A percentile compares a stretch with the other conserved stretches of the same genome.
These are phyloP conservation scores for Crenuchus spilurus DNA, from an alignment of 2,797 vertebrate species.

Conservation along the genomic window DNA sequence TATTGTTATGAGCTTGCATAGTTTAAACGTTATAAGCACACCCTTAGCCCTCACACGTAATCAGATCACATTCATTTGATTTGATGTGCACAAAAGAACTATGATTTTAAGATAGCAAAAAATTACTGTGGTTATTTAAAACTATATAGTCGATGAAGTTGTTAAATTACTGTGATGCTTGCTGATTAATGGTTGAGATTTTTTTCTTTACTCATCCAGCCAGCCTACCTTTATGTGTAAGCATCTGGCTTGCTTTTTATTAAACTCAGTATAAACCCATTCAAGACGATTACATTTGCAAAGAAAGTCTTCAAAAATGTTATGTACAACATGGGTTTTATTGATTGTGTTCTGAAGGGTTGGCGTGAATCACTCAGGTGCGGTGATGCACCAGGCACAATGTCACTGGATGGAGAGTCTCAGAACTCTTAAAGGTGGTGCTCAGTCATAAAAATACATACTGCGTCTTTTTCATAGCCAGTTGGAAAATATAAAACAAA, in stretches of 20 bases:
- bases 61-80: too few species aligned
- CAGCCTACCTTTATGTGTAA: not conserved
- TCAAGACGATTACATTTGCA: slow-evolving; percentile 20
- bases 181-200: not conserved
- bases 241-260: not conserved
- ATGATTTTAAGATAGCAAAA: not conserved
- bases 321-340: slow-evolving; percentile 59
- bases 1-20: too few species aligned
- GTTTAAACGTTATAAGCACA: too few species aligned
- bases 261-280: not conserved
- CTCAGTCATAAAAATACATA: slow-evolving; percentile 66
- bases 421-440: slow-evolving; percentile 65
- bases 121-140: not conserved
- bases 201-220: not conserved
- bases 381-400: slow-evolving; percentile 62
- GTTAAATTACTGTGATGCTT: not conserved
- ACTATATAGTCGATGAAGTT: not conserved
- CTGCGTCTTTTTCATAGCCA: slow-evolving; percentile 60
- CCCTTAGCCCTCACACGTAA: too few species aligned
- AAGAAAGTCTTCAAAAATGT: slow-evolving; percentile 50
- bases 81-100: not conserved
- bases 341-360: slow-evolving; percentile 58
- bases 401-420: slow-evolving; percentile 59
- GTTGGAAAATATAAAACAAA: slow-evolving; percentile 64
- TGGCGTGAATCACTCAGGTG: slow-evolving; percentile 59